Evolutionary conservation across 2,888 invertebrate species (phyloP), one percentile per base, ranked within the genome.

Genomic region (Cephus pygmeus): DNA sequence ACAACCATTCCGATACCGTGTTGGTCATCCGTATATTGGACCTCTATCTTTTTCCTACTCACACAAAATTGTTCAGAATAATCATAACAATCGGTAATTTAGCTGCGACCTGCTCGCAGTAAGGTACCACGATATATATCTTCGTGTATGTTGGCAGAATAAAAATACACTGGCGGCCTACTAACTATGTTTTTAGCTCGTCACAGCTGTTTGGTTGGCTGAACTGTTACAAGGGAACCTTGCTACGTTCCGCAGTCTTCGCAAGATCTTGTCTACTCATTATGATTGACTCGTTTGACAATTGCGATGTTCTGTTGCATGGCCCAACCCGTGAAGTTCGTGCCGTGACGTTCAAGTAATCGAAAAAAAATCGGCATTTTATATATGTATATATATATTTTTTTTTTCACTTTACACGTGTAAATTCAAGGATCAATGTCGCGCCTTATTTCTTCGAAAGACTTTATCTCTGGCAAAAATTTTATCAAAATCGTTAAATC

Each of bases 171-270:
- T 86, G 87, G 86, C 86, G 86, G 87, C 87, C 87, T 86, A 91
- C 91, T 90, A 90, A 91, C 89, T 88, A 89, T 88, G 86, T 90
- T 89, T 91, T 91, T 91, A 91, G 90, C 90, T 91, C 91, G 88
- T 90, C 90, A 90, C 89, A 89, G 90, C 90, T 91, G 90, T 90
- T 90, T 91, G 90, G 90, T 91, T 91, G 90, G 91, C 91, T 91
- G 91, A 90, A 91, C 91, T 91, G 91, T 91, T 88, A 91, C 89
- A 91, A 91, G 90, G 91, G 91, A 91, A 91, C 91, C 91, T 91
- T 91, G 90, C 89, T 91, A 91, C 91, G 91, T 91, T 91, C 91
- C 91, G 86, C 91, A 91, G 91, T 91, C 91, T 88, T 90, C 90
- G 89, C 91, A 90, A 90, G 85, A 86, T 80, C 81, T 77, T 79